Evolutionary conservation across 23 tunicate species (phyloP).

Genomic region (Pegea sp.): DNA sequence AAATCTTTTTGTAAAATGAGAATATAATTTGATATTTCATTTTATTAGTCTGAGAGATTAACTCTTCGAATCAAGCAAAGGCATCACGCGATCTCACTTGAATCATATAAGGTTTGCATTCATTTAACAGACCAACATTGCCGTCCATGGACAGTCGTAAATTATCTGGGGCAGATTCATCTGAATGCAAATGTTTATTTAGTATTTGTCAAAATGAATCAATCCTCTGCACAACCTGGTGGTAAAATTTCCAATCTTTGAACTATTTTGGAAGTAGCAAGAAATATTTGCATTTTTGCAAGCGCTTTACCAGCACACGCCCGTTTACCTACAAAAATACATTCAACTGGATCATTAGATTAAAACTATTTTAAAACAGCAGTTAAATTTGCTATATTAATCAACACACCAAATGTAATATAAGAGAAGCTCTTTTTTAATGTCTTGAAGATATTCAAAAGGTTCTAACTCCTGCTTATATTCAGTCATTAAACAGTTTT

Average conservation of each 20-base stretch:
- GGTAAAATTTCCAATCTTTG: constrained; percentile 48
- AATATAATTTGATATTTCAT: too few relatives aligned
- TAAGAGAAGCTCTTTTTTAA: neutral
- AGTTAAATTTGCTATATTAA: neutral
- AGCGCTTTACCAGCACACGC: constrained; percentile 73
- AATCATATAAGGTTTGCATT: too few relatives aligned
- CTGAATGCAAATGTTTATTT: too few relatives aligned
- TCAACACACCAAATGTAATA: neutral
- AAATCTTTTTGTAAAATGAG: too few relatives aligned
- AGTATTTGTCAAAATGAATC: too few relatives aligned
- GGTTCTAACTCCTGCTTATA: neutral
- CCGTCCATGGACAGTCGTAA: too few relatives aligned
- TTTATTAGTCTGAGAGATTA: too few relatives aligned
- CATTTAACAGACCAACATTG: too few relatives aligned
- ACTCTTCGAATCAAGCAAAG: too few relatives aligned
- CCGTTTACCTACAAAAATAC: constrained; percentile 35
- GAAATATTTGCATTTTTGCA: constrained; percentile 44
- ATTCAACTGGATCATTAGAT: neutral
- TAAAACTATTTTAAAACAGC: neutral
- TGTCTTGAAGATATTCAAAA: neutral
- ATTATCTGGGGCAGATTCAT: too few relatives aligned
- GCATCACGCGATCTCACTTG: too few relatives aligned
- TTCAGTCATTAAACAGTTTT: neutral
- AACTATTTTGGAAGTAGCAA: constrained; percentile 28
- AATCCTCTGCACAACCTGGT: too few relatives aligned